A percentile compares a stretch with the other conserved stretches of the same genome.
Conservation (phyloP, 2,797 vertebrate species). For the Graptemys geographica region DNA sequence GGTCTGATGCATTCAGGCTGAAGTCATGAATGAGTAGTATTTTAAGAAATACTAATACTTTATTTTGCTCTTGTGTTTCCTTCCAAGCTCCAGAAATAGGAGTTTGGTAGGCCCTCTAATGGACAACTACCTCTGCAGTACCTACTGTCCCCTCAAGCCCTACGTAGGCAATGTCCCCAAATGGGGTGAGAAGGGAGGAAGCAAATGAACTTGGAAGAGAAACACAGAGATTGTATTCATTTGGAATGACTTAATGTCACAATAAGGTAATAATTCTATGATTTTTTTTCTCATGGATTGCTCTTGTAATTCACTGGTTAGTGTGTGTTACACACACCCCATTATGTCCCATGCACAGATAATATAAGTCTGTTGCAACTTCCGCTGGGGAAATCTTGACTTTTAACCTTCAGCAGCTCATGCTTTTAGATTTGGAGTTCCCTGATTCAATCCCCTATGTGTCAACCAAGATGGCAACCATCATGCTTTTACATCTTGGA, state of each 20-base stretch:
- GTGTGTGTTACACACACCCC: neutral
- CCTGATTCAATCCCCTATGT: neutral
- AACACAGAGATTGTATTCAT: neutral
- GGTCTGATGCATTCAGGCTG: neutral
- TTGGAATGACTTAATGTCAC: neutral
- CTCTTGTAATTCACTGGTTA: neutral
- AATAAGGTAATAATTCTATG: neutral
- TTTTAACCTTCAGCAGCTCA: neutral
- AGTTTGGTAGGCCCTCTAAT: too few relatives aligned
- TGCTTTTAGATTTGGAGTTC: neutral
- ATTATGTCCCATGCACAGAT: neutral
- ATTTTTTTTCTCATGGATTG: rapidly evolving
- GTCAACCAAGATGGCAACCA: neutral
- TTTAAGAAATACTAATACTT: neutral
- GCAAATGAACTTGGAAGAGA: neutral
- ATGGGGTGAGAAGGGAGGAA: neutral
- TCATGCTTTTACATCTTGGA: neutral
- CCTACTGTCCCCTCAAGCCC: neutral
- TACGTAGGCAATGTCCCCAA: rapidly evolving
- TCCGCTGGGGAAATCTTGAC: neutral
- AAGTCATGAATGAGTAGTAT: neutral
- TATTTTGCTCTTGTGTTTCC: neutral
- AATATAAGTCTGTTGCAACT: neutral
- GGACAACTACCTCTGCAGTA: neutral
- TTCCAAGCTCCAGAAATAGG: neutral